phyloP scores from a whole-genome alignment of 2,797 vertebrate genomes.

The Channa striata region DNA sequence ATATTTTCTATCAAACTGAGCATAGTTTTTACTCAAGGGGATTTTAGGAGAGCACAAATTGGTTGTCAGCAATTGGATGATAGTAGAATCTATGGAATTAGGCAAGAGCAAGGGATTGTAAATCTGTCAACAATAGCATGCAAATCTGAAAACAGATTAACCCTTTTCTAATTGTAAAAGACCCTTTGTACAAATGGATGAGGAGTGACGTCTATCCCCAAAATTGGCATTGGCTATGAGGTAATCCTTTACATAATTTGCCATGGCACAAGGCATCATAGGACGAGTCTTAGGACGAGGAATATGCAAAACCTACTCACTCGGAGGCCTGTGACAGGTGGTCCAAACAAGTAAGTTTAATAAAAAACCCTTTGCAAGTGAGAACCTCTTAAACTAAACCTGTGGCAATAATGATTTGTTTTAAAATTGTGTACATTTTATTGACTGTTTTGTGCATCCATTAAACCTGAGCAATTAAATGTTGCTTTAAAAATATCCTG shows the following conservation, averaged over 20 bases:
- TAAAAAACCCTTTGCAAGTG: constrained; percentile 11
- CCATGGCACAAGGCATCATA: constrained; percentile 54
- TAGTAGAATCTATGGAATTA: constrained; percentile 23
- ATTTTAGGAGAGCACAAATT: background rate
- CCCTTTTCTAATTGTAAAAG: constrained; percentile 50
- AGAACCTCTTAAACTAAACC: background rate
- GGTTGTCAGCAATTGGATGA: background rate
- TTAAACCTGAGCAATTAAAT: background rate
- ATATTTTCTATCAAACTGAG: constrained; percentile 3
- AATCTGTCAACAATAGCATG: constrained; percentile 60
- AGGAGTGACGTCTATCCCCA: constrained; percentile 51
- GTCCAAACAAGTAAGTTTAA: constrained; percentile 37
- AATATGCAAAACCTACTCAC: constrained; percentile 72
- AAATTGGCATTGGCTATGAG: constrained; percentile 68
- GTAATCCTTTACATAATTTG: constrained; percentile 79
- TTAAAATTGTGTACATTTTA: background rate
- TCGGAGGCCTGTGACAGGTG: constrained; percentile 44
- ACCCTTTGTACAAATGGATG: constrained; percentile 49
- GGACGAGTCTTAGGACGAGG: constrained; percentile 57
- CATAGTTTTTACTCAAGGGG: background rate
- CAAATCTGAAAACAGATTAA: constrained; percentile 64
- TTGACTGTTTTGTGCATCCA: background rate
- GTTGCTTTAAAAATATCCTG: background rate
- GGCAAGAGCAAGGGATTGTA: constrained; percentile 59
- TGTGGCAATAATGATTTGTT: background rate